Evolutionary conservation across 2,113 vertebrate genomes (phyloP).

Genomic region (Oxyura jamaicensis): DNA sequence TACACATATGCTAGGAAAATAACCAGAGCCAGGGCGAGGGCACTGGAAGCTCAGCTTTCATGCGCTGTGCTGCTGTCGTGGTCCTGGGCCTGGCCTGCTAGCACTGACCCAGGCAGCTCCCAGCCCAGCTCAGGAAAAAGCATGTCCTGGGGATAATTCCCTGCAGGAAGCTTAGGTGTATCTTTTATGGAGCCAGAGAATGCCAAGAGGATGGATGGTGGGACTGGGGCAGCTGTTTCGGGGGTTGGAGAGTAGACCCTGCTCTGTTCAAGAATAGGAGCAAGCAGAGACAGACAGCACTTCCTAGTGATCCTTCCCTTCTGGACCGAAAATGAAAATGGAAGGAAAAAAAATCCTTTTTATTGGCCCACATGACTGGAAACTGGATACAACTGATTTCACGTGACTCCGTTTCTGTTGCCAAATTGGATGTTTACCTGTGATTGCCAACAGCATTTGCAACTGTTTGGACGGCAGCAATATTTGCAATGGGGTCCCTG

Average conservation of each 20-base stretch:
- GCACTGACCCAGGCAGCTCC: background rate
- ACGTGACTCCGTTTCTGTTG: background rate
- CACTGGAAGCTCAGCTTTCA: background rate
- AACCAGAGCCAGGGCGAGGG: background rate
- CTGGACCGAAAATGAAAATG: background rate
- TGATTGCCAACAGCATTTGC: background rate
- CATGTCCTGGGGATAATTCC: background rate
- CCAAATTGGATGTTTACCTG: background rate
- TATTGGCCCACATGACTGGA: background rate
- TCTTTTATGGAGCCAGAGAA: background rate
- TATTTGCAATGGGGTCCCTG: background rate
- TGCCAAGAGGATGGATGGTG: background rate
- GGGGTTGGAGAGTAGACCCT: background rate
- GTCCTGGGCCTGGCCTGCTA: background rate
- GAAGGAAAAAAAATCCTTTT: background rate
- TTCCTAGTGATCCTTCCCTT: background rate
- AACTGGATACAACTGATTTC: background rate
- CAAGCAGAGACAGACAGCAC: background rate
- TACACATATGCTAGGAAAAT: background rate
- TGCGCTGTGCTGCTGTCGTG: rapidly evolving
- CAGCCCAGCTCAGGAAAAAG: background rate
- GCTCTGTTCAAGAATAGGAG: background rate
- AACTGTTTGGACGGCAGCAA: background rate
- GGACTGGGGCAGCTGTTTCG: background rate
- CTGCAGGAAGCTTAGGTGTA: background rate